Evolutionary conservation across 2,888 invertebrate species (phyloP).

Genomic region (Cataglyphis rosenhaueri): DNA sequence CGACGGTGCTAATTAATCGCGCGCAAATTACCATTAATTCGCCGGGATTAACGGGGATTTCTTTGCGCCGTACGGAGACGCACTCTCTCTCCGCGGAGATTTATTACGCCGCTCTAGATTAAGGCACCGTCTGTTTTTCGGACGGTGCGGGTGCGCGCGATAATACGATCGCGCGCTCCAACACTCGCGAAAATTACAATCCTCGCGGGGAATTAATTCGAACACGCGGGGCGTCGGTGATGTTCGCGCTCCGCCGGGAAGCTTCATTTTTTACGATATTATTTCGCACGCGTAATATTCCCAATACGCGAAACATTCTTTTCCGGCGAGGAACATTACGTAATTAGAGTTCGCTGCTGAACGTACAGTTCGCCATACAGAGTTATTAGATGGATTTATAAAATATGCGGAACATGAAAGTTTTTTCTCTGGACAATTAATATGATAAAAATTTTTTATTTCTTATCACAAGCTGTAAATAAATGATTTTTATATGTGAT

Average conservation of each 20-base stretch:
- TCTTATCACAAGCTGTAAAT: neutral
- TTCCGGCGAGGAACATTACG: constrained; percentile 4
- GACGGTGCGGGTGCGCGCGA: constrained; percentile 17
- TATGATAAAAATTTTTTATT: neutral
- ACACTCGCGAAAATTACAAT: constrained; percentile 45
- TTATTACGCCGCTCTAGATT: constrained; percentile 53
- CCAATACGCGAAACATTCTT: constrained; percentile 34
- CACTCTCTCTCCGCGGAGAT: constrained; percentile 36
- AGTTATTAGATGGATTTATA: constrained; percentile 16
- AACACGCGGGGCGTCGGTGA: constrained; percentile 32
- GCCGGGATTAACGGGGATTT: constrained; percentile 51
- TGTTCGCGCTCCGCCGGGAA: constrained; percentile 10
- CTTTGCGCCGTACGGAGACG: constrained; percentile 41
- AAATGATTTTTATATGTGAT: neutral
- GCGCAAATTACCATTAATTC: constrained; percentile 64
- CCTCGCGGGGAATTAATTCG: constrained; percentile 53
- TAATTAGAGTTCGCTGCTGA: constrained; percentile 21
- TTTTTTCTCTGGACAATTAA: neutral
- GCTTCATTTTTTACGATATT: constrained; percentile 38
- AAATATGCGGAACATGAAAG: neutral
- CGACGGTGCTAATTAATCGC: constrained; percentile 61
- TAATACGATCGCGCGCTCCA: constrained; percentile 43
- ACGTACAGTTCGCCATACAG: neutral
- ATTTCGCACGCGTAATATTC: constrained; percentile 19
- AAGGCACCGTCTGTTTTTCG: constrained; percentile 48